These are phyloP conservation scores for Caenorhabditis macrosperma DNA, from an alignment of 2,888 invertebrate genomes.

Conservation along the genomic window DNA sequence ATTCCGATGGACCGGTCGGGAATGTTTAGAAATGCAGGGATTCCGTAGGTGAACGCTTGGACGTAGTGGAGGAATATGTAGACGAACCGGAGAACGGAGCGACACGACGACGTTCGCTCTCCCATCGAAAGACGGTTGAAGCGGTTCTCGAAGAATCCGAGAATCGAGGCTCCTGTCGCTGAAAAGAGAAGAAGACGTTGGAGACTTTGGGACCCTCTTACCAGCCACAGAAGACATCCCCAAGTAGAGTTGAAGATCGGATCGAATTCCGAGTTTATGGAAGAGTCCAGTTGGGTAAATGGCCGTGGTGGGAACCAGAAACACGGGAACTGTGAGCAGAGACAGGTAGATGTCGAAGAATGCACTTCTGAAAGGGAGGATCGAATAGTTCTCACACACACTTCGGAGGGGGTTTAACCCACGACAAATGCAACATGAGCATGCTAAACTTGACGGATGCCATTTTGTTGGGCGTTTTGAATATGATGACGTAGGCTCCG, in stretches of 20 bases:
- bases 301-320: not conserved
- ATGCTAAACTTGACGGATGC: constrained; percentile 8
- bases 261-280: not conserved
- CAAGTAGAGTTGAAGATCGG: not conserved
- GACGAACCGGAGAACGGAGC: not conserved
- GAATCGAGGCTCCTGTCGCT: not conserved
- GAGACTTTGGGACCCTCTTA: not conserved
- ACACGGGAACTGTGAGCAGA: not conserved
- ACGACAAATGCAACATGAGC: constrained; percentile 6
- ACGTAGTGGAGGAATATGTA: not conserved
- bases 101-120: not conserved
- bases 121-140: not conserved
- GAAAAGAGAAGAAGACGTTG: not conserved
- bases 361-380: not conserved
- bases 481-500: constrained; percentile 18
- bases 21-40: not conserved
- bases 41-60: not conserved
- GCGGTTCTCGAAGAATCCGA: not conserved
- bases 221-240: not conserved
- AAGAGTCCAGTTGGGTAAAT: not conserved
- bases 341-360: not conserved
- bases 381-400: not conserved
- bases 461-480: constrained; percentile 24
- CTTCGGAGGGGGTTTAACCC: no score
- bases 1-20: not conserved